Percentiles rank a stretch among this genome's conserved stretches.
phyloP scores from a whole-genome alignment of 2,888 invertebrate genomes.

The Dicyrtomina minuta region DNA sequence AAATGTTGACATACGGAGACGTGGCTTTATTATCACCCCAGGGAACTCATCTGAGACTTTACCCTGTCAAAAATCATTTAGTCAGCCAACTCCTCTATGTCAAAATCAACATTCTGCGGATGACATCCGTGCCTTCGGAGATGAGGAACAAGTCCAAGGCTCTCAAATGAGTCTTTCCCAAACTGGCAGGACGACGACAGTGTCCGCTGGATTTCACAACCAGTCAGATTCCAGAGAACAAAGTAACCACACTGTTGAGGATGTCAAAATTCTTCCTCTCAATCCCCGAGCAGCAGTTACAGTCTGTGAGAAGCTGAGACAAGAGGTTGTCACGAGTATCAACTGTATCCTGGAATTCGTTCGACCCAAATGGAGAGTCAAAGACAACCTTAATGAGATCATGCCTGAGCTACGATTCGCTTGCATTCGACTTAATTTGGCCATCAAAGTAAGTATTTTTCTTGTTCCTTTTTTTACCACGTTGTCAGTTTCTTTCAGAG shows the following conservation, averaged over 20 bases:
- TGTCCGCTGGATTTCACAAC: too few species aligned
- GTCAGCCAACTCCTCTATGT: too few species aligned
- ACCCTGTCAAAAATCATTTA: too few species aligned
- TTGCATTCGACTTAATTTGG: slow-evolving; percentile 47
- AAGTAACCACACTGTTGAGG: slow-evolving; percentile 2
- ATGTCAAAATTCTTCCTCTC: slow-evolving; percentile 67
- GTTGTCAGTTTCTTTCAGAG: too few species aligned
- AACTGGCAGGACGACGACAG: too few species aligned
- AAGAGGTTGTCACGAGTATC: slow-evolving; percentile 79
- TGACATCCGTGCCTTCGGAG: too few species aligned
- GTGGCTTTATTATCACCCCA: neutral
- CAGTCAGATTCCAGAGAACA: neutral
- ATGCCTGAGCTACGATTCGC: slow-evolving; percentile 51
- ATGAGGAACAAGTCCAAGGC: too few species aligned
- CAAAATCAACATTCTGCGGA: too few species aligned
- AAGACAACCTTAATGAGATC: slow-evolving; percentile 71
- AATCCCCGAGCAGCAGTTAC: slow-evolving; percentile 76
- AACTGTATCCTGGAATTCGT: slow-evolving; percentile 74
- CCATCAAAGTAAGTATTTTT: slow-evolving; percentile 44
- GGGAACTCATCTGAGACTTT: too few species aligned
- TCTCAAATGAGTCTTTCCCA: too few species aligned
- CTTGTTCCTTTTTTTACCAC: neutral
- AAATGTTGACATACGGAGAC: neutral
- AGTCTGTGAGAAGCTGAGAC: slow-evolving; percentile 71
- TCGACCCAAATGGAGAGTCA: slow-evolving; percentile 73